These are phyloP conservation scores for Psittacula derbiana DNA, from an alignment of 2,797 vertebrate genomes.

Conservation along the genomic window DNA sequence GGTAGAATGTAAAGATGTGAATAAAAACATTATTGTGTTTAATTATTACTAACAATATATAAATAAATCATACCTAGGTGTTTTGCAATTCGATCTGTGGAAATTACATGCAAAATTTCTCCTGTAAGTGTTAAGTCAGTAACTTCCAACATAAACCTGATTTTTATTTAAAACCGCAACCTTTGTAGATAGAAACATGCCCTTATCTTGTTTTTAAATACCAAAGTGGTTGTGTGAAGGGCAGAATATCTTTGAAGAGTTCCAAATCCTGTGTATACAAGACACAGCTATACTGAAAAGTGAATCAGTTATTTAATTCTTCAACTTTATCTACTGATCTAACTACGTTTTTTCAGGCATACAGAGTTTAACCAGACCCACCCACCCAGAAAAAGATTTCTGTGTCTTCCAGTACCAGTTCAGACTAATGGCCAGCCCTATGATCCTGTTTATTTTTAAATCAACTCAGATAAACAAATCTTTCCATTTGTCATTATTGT, in stretches of 20 bases:
- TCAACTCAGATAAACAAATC: slow-evolving; percentile 53
- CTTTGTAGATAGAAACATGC: background rate
- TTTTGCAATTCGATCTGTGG: background rate
- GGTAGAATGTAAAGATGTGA: background rate
- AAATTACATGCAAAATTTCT: background rate
- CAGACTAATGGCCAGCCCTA: background rate
- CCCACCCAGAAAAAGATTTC: background rate
- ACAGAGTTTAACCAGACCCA: background rate
- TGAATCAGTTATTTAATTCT: background rate
- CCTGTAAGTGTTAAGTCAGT: background rate
- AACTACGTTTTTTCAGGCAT: background rate
- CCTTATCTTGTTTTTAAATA: slow-evolving; percentile 7
- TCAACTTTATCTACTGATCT: background rate
- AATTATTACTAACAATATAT: background rate
- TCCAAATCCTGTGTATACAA: background rate
- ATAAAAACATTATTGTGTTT: background rate
- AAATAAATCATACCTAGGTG: background rate
- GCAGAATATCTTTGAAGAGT: background rate
- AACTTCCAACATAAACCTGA: background rate
- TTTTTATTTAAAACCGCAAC: background rate
- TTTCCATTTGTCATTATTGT: slow-evolving; percentile 46
- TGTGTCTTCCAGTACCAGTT: background rate
- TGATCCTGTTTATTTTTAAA: slow-evolving; percentile 64
- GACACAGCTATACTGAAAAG: background rate
- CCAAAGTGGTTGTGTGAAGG: background rate